Evolutionary conservation across 2,113 vertebrate genomes (phyloP).

Genomic region (Ifrita kowaldi): DNA sequence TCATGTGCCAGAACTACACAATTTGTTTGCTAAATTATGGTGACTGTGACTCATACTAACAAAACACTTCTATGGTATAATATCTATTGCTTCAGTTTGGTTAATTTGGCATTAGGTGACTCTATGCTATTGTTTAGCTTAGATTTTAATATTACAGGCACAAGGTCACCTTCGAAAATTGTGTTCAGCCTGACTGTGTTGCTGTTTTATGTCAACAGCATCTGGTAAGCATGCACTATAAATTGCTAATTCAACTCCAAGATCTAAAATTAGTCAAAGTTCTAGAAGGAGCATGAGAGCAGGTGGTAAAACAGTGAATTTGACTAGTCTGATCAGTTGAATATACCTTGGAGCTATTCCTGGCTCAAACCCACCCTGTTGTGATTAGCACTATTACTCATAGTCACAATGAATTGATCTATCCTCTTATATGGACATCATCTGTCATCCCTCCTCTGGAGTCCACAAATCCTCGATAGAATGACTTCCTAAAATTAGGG

Average conservation of each 20-base stretch:
- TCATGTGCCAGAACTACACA: not conserved
- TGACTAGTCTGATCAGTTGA: conserved; percentile 29
- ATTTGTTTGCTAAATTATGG: not conserved
- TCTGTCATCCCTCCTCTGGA: not conserved
- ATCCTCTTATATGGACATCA: not conserved
- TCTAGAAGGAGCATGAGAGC: conserved; percentile 25
- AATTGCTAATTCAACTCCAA: conserved; percentile 52
- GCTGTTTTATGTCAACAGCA: conserved; percentile 48
- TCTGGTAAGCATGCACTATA: conserved; percentile 37
- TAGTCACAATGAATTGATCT: not conserved
- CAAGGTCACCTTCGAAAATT: conserved; percentile 64
- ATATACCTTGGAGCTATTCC: conserved; percentile 1
- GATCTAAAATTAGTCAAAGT: conserved; percentile 57
- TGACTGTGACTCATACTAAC: not conserved
- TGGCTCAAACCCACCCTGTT: not conserved
- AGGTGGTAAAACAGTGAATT: conserved; percentile 46
- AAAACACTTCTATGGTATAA: not conserved
- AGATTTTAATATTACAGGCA: conserved; percentile 23
- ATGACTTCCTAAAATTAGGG: not conserved
- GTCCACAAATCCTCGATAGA: accelerated
- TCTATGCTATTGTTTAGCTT: conserved; percentile 30
- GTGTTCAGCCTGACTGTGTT: conserved; percentile 27
- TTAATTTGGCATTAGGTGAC: conserved; percentile 5
- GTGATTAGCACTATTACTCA: not conserved
- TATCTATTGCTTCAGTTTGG: not conserved